These are phyloP conservation scores for Eupithecia insigniata DNA, from an alignment of 2,888 invertebrate genomes.

Conservation along the genomic window DNA sequence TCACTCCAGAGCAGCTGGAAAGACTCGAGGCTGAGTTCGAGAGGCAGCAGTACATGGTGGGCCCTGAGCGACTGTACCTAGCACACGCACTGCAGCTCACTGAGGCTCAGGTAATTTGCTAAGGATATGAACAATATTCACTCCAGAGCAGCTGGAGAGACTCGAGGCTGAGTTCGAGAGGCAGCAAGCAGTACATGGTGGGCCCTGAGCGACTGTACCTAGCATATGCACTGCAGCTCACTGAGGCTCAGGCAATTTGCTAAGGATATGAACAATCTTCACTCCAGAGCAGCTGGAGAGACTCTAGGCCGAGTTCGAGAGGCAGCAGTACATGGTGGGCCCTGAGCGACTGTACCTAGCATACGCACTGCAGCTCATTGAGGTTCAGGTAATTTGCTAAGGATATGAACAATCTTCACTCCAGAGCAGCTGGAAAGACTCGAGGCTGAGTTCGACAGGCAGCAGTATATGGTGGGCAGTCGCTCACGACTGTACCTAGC, in stretches of 20 bases:
- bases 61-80: conserved; percentile 95
- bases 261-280: conserved; percentile 97
- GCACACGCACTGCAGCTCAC: conserved; percentile 92
- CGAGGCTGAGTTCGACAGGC: conserved; percentile 97
- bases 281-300: conserved; percentile 96
- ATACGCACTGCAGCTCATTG: conserved; percentile 91
- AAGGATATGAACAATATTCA: too few relatives aligned
- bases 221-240: conserved; percentile 90
- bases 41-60: conserved; percentile 98
- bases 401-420: too few relatives aligned
- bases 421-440: conserved; percentile 97
- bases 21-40: conserved; percentile 97
- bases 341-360: conserved; percentile 95
- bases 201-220: conserved; percentile 97
- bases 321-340: conserved; percentile 99
- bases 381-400: too few relatives aligned
- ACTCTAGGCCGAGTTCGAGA: conserved; percentile 96
- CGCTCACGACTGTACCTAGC: conserved; percentile 94
- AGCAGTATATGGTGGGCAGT: conserved; percentile 99
- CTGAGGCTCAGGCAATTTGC: too few relatives aligned
- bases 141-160: conserved; percentile 96
- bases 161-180: conserved; percentile 97
- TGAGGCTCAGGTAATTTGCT: too few relatives aligned
- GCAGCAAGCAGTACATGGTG: conserved; percentile 99
- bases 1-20: conserved; percentile 97